These are phyloP conservation scores for Trichonephila inaurata DNA, from an alignment of 1,140 invertebrate genomes.

Conservation along the genomic window DNA sequence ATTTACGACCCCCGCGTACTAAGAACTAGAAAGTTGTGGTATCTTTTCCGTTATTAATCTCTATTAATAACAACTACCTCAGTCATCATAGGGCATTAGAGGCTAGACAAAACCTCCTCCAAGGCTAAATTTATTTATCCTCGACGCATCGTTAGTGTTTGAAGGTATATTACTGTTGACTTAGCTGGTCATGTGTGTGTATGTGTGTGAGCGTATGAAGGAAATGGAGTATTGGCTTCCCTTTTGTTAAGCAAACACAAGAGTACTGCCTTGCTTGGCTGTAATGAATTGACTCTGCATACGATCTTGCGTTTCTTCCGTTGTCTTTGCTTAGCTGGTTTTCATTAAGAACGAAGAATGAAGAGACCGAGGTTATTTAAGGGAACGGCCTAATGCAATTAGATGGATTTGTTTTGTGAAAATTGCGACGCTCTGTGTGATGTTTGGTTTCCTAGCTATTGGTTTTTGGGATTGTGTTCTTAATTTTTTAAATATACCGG, in stretches of 20 bases:
- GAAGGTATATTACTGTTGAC: slow-evolving; percentile 52
- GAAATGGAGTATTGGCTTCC: slow-evolving; percentile 55
- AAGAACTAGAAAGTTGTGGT: not conserved
- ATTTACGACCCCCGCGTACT: not conserved
- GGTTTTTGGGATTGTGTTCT: not conserved
- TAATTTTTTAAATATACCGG: not conserved
- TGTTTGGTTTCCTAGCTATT: not conserved
- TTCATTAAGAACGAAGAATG: slow-evolving; percentile 20
- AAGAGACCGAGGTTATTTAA: not conserved
- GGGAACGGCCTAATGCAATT: not conserved
- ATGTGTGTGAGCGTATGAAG: not conserved
- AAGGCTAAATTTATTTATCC: slow-evolving; percentile 46
- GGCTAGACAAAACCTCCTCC: slow-evolving; percentile 34
- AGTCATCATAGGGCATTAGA: slow-evolving; percentile 3
- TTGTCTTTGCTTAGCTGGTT: slow-evolving; percentile 40
- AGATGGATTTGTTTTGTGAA: slow-evolving; percentile 5
- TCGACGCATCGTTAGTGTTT: slow-evolving; percentile 33
- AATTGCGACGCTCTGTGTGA: not conserved
- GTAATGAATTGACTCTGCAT: slow-evolving; percentile 56
- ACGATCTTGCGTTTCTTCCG: not conserved
- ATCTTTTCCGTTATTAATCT: slow-evolving; percentile 44
- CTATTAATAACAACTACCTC: slow-evolving; percentile 46
- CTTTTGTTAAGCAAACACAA: slow-evolving; percentile 53
- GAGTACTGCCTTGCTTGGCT: slow-evolving; percentile 24
- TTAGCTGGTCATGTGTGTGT: not conserved